Conservation (phyloP, 1,140 invertebrate species). For the Solenopsis fugax region DNA sequence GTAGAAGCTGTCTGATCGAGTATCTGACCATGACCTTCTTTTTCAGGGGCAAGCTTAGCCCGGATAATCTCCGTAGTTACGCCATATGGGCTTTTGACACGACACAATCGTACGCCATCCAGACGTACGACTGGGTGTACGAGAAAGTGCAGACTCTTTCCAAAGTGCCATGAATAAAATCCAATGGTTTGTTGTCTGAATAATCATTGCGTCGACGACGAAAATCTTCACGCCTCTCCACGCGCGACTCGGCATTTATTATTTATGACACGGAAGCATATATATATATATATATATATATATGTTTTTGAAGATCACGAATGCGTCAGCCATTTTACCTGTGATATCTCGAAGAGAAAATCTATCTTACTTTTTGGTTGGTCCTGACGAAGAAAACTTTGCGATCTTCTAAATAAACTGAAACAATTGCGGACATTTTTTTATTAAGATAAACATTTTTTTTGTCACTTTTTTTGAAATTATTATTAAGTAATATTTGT, state of each 20-base stretch:
- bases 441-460: constrained; percentile 62
- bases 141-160: constrained; percentile 91
- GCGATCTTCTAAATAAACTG: constrained; percentile 33
- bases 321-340: constrained; percentile 83
- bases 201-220: constrained; percentile 62
- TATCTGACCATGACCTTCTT: constrained; percentile 35
- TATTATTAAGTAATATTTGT: constrained; percentile 69
- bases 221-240: constrained; percentile 64
- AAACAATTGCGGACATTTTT: constrained; percentile 10
- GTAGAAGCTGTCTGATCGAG: neutral
- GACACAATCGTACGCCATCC: constrained; percentile 88
- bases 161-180: constrained; percentile 88
- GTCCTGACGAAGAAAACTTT: constrained; percentile 56
- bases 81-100: constrained; percentile 89
- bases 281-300: constrained; percentile 67
- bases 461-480: constrained; percentile 62
- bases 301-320: constrained; percentile 77
- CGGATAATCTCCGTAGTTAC: constrained; percentile 90
- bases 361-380: constrained; percentile 64
- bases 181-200: constrained; percentile 39
- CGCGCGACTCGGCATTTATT: constrained; percentile 80
- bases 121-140: constrained; percentile 91
- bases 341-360: constrained; percentile 82
- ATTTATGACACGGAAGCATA: constrained; percentile 76
- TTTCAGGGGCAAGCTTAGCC: constrained; percentile 91